These are phyloP conservation scores for Campoletis sonorensis DNA, from an alignment of 1,140 invertebrate species.

Conservation along the genomic window DNA sequence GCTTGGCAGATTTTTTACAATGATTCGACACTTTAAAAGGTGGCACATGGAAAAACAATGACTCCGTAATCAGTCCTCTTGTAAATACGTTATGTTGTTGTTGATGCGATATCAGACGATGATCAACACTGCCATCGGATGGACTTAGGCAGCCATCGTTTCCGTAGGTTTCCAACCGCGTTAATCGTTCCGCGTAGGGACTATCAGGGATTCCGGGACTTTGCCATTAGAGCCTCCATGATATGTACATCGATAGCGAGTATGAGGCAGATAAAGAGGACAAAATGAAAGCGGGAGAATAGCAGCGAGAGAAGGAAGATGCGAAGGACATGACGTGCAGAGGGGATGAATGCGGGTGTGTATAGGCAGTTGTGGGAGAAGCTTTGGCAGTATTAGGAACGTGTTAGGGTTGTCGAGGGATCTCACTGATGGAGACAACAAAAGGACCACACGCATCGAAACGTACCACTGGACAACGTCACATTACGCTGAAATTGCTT, in stretches of 20 bases:
- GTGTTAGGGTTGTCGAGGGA: slow-evolving; percentile 72
- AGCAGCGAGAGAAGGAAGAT: neutral
- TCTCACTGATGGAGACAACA: slow-evolving; percentile 66
- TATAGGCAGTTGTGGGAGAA: slow-evolving; percentile 56
- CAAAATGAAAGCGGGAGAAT: too few relatives aligned
- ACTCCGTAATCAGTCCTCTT: neutral
- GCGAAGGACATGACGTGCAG: slow-evolving; percentile 14
- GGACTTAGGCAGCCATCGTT: slow-evolving; percentile 43
- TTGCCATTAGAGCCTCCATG: slow-evolving; percentile 36
- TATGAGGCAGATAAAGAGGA: slow-evolving; percentile 17
- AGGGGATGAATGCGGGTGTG: slow-evolving; percentile 46
- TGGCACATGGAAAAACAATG: neutral
- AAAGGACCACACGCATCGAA: slow-evolving; percentile 71
- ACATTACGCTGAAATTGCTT: slow-evolving; percentile 70
- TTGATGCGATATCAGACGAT: slow-evolving; percentile 3
- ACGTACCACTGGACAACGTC: slow-evolving; percentile 69
- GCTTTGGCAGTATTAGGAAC: slow-evolving; percentile 73
- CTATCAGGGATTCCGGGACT: slow-evolving; percentile 55
- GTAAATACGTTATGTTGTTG: neutral
- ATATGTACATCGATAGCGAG: slow-evolving; percentile 41
- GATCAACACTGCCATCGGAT: slow-evolving; percentile 7
- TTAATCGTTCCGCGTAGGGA: slow-evolving; percentile 66
- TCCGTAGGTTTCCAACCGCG: slow-evolving; percentile 63
- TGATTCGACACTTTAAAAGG: neutral
- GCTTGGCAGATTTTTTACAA: too few relatives aligned